These are phyloP conservation scores for Chloebia gouldiae DNA, from an alignment of 2,113 vertebrate species.

Conservation along the genomic window DNA sequence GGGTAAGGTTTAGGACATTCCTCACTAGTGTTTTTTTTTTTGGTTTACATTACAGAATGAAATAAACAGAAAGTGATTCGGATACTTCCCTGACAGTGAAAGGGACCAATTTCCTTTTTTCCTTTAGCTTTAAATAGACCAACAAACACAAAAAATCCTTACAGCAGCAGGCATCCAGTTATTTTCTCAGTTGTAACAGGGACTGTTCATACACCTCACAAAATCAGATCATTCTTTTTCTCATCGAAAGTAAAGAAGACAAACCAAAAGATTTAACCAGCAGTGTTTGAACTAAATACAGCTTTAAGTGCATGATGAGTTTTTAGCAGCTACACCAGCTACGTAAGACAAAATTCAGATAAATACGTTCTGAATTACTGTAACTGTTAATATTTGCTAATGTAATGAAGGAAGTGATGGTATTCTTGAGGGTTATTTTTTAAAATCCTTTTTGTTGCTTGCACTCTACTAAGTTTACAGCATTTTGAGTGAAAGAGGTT, in stretches of 20 bases:
- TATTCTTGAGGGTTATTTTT: not conserved
- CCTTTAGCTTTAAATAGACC: constrained; percentile 1
- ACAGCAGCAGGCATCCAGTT: not conserved
- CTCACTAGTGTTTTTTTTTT: not conserved
- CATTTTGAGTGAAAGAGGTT: not conserved
- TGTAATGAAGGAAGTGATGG: not conserved
- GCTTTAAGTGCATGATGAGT: not conserved
- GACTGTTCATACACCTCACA: not conserved
- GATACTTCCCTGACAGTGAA: not conserved
- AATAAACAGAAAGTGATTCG: constrained; percentile 12
- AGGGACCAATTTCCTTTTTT: not conserved
- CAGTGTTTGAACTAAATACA: not conserved
- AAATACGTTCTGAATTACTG: not conserved
- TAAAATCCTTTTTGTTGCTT: not conserved
- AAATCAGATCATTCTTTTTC: not conserved
- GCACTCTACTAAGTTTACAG: not conserved
- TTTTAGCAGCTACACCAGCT: not conserved
- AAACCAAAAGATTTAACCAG: not conserved
- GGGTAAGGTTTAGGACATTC: not conserved
- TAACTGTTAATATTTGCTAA: not conserved
- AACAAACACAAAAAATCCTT: not conserved
- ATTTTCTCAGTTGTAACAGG: not conserved
- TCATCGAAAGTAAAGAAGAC: not conserved
- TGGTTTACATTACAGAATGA: not conserved
- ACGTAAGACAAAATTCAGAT: not conserved